Percentiles rank a stretch among this genome's conserved stretches.
These are phyloP conservation scores for Laticauda colubrina DNA, from an alignment of 2,113 vertebrate genomes.

Conservation along the genomic window DNA sequence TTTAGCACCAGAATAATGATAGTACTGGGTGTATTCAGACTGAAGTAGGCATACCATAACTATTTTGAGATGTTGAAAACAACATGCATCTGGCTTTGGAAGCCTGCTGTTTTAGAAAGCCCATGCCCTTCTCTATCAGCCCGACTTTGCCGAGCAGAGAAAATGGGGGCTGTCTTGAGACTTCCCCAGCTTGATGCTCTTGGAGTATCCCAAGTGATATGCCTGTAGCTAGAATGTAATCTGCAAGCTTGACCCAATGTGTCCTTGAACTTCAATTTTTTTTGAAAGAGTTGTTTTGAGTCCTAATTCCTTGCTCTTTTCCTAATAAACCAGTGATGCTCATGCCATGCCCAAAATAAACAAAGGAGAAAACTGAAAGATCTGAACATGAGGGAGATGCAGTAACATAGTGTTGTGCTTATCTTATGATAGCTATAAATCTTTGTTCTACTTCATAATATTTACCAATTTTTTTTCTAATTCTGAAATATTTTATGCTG, in stretches of 20 bases:
- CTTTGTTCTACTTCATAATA: neutral
- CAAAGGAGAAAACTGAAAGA: neutral
- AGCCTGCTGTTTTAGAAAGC: neutral
- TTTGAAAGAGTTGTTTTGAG: conserved; percentile 40
- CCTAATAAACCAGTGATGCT: conserved; percentile 35
- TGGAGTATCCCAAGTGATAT: neutral
- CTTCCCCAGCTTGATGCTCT: neutral
- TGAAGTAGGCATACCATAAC: neutral
- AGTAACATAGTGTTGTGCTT: neutral
- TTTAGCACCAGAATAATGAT: neutral
- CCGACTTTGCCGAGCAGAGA: neutral
- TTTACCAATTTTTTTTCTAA: neutral
- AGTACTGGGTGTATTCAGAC: neutral
- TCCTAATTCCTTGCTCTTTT: conserved; percentile 37
- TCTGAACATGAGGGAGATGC: neutral
- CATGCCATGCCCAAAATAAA: conserved; percentile 15
- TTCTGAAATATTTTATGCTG: neutral
- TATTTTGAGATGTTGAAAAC: neutral
- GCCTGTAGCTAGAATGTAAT: neutral
- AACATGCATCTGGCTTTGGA: neutral
- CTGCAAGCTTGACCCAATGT: neutral
- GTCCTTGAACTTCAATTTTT: conserved; percentile 33
- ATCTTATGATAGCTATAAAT: neutral
- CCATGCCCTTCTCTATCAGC: neutral
- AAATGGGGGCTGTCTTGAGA: conserved; percentile 29